Evolutionary conservation across 64 coral and sea anemone genomes (phyloP).

Genomic region (Montipora efflorescens): DNA sequence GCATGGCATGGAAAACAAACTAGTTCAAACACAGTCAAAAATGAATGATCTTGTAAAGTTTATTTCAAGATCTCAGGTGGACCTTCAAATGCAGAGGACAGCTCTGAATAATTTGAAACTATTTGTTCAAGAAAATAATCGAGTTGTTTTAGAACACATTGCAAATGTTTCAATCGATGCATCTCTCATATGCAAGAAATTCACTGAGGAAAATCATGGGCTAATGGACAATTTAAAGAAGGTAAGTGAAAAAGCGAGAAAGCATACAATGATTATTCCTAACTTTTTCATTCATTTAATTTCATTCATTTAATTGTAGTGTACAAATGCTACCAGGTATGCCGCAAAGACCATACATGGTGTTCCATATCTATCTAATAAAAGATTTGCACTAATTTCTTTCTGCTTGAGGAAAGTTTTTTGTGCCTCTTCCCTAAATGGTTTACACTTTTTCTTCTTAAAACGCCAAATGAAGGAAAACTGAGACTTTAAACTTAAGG

Average conservation of each 20-base stretch:
- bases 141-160: constrained; percentile 14
- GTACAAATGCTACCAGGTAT: too few relatives aligned
- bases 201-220: neutral
- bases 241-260: constrained; percentile 33
- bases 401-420: too few relatives aligned
- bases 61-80: constrained; percentile 34
- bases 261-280: neutral
- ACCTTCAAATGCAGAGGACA: constrained; percentile 53
- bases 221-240: constrained; percentile 48
- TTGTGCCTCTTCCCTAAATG: too few relatives aligned
- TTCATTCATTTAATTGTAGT: too few relatives aligned
- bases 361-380: too few relatives aligned
- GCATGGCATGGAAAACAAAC: neutral
- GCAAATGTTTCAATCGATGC: constrained; percentile 16
- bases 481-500: too few relatives aligned
- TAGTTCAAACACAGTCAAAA: constrained; percentile 23
- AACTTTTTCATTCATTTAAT: too few relatives aligned
- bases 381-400: too few relatives aligned
- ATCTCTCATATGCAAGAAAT: constrained; percentile 55
- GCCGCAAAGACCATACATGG: too few relatives aligned
- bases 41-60: constrained; percentile 29
- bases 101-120: constrained; percentile 55
- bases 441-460: too few relatives aligned
- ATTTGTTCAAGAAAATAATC: constrained; percentile 59
- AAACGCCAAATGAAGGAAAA: too few relatives aligned